Base-by-base conservation (phyloP, 2,888 invertebrate genomes). In the Dynastes grantii region DNA sequence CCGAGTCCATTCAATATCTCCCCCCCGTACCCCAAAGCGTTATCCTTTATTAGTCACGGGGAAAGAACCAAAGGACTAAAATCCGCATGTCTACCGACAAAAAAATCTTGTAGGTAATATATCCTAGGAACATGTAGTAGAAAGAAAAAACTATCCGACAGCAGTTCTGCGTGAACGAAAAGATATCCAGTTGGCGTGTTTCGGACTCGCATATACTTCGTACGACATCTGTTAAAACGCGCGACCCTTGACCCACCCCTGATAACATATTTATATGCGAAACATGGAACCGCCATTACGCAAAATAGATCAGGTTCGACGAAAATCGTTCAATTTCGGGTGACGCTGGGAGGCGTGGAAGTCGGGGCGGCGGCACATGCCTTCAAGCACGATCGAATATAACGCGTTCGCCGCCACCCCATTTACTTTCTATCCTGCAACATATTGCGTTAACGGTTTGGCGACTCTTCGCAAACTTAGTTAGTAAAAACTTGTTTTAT, bases 201-300 rank as follows among this genome's bases (percentile, higher is more conserved):
- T 22, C 37, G 67, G 40, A 40, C 61, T 61, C 29, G 61, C 67
- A 55, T 71, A 55, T 71, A 55, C 32, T 71, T 71, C 53, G 55
- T 71, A 58, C 55, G 71, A 71, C 71, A 71, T 71, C 55, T 71
- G 71, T 71, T 71, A 71, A 71, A 71, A 22, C 58, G 71, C n/a
- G 40, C 53, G 55, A 71, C 71, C 71, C 71, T 71, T 71, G 71
- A 71, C 55, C 71, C 71, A 53, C 22, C 32, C 67, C 76, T 67
- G 76, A 76, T 76, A 76, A 76, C 76, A 76, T 78, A 78, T 78
- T 78, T 78, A 78, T 71, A 78, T 78, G 70, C 77, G 77, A 78
- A 71, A 78, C 77, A 78, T 71, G 77, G 51, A 78, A 71, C 71
- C 71, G 53, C 77, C 71, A 78, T 78, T 78, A 78, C 77, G 77